Evolutionary conservation across 1,140 invertebrate species (phyloP), one percentile per base, ranked within the genome.

Genomic region (Homalodisca vitripennis): DNA sequence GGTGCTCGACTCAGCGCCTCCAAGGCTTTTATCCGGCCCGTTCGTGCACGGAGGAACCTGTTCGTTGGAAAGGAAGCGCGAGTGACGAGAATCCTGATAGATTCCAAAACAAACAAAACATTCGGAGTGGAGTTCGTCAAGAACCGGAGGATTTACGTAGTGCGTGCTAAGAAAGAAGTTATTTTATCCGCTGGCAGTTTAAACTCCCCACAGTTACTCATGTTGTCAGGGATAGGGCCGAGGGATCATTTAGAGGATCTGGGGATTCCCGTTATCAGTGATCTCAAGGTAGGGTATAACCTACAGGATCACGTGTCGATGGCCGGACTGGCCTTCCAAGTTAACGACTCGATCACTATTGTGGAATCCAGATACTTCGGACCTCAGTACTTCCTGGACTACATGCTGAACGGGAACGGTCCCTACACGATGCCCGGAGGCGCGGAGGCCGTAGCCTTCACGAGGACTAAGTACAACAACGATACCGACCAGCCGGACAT

Each of bases 191-290:
- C 85, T 0, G 90, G 90, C 1, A 81, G 85, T 0, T 84, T 91
- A 3, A 88, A 90, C 72, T 84, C 87, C 0, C 86, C 89, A 1
- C 86, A 90, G 73, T 66, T 93, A 1, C 77, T 93, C 1, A 87
- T 92, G 84, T 74, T 92, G 1, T 92, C 89, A 0, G 92, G 91
- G 10, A 84, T 93, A 27, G 91, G 91, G 0, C 90, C 90, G 0
- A 82, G 76, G 67, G 79, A 86, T 20, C 86, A 92, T 72, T 79
- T 97, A 0, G 77, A 86, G 57, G 83, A 87, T 29, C 76, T 92
- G 0, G 86, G 86, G 0, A 88, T 94, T 26, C 80, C 84, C 0
- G 79, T 89, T 0, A 78, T 92, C 17, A 79, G 88, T 74, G 84
- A 91, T 70, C 14, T 41, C 13, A 73, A 66, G 53, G 76, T 76